These are phyloP conservation scores for Cygnus atratus DNA, from an alignment of 2,113 vertebrate genomes.

Conservation along the genomic window DNA sequence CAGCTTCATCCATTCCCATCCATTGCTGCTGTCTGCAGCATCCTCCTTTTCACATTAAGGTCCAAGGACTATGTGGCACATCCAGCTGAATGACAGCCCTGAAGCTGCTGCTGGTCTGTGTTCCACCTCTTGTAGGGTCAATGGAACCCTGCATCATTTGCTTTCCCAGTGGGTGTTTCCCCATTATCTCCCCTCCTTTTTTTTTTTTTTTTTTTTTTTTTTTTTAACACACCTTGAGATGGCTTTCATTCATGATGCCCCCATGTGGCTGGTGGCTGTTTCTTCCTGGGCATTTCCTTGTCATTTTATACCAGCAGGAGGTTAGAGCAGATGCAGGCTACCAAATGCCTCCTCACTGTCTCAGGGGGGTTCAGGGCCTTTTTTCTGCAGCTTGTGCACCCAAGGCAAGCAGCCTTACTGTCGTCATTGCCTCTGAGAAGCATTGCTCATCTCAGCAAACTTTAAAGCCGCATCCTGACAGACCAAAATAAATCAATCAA, in stretches of 20 bases:
- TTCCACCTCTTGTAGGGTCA: neutral
- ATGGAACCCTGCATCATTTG: neutral
- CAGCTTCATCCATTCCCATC: neutral
- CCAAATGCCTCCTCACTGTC: constrained; percentile 8
- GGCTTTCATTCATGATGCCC: neutral
- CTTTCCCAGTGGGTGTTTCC: neutral
- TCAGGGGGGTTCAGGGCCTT: neutral
- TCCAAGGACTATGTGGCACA: neutral
- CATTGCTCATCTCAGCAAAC: constrained; percentile 38
- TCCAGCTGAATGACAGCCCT: neutral
- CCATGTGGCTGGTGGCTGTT: neutral
- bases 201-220: too few relatives aligned
- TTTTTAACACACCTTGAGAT: neutral
- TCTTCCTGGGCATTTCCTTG: neutral
- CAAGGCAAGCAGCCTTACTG: constrained; percentile 9
- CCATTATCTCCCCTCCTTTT: too few relatives aligned
- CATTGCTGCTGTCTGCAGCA: too few relatives aligned
- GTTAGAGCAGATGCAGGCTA: constrained; percentile 10
- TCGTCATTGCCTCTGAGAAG: constrained; percentile 21
- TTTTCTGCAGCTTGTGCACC: constrained; percentile 6
- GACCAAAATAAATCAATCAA: constrained; percentile 71
- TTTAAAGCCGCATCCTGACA: constrained; percentile 63
- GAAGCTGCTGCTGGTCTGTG: neutral
- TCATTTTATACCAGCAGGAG: neutral
- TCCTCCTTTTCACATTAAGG: neutral